Conservation (phyloP, 2,888 invertebrate genomes). For the Drosophila mercatorum region DNA sequence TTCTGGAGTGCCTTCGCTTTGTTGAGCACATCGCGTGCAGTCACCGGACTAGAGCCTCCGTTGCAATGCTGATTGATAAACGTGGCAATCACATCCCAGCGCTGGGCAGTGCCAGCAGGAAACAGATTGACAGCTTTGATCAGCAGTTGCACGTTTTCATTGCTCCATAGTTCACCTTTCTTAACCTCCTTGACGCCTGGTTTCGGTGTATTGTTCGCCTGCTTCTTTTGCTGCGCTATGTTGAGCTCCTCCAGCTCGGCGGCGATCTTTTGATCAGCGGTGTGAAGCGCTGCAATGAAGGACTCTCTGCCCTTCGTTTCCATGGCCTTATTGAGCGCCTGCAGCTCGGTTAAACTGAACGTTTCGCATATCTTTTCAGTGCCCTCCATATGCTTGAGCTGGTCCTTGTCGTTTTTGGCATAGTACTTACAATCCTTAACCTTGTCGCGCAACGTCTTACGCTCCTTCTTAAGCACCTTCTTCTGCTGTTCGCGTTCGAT, state of each 20-base stretch:
- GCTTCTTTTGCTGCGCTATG: slow-evolving; percentile 72
- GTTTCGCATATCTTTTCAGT: slow-evolving; percentile 96
- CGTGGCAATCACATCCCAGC: slow-evolving; percentile 97
- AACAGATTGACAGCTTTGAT: slow-evolving; percentile 99
- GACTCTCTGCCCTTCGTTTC: slow-evolving; percentile 88
- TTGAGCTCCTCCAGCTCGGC: slow-evolving; percentile 89
- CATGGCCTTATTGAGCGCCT: slow-evolving; percentile 90
- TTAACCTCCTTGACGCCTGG: slow-evolving; percentile 84
- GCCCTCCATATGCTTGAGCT: slow-evolving; percentile 93
- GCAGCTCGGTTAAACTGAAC: slow-evolving; percentile 89
- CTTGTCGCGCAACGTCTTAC: slow-evolving; percentile 91
- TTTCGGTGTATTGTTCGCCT: slow-evolving; percentile 49
- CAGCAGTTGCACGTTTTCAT: slow-evolving; percentile 93
- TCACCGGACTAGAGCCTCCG: slow-evolving; percentile 86
- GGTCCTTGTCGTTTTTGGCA: slow-evolving; percentile 88
- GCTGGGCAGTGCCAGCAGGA: slow-evolving; percentile 97
- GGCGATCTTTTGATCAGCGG: slow-evolving; percentile 91
- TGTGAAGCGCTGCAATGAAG: slow-evolving; percentile 89
- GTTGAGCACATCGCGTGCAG: slow-evolving; percentile 95
- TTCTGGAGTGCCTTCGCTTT: slow-evolving; percentile 98
- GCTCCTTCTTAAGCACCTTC: slow-evolving; percentile 93
- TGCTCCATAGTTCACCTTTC: slow-evolving; percentile 88
- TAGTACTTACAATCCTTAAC: slow-evolving; percentile 94
- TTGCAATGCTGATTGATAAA: slow-evolving; percentile 95
- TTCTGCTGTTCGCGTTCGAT: slow-evolving; percentile 94